phyloP scores from a whole-genome alignment of 2,888 invertebrate species.

The Macrophya annulata region DNA sequence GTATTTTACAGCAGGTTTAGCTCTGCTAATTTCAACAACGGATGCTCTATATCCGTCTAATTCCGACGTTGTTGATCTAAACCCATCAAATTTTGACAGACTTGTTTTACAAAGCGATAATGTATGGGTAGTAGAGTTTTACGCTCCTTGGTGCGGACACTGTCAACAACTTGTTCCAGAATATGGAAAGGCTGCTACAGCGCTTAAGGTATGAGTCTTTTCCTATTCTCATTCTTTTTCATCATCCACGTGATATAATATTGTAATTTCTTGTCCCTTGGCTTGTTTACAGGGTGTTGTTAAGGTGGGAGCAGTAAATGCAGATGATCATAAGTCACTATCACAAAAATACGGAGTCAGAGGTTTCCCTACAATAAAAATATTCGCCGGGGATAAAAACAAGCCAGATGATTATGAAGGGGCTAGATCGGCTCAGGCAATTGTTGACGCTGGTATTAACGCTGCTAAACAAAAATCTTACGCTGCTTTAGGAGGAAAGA shows the following conservation, averaged over 20 bases:
- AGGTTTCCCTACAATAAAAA: slow-evolving; percentile 98
- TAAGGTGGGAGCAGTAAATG: slow-evolving; percentile 97
- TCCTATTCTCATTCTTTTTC: not conserved
- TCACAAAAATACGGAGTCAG: slow-evolving; percentile 90
- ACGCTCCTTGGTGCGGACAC: slow-evolving; percentile 98
- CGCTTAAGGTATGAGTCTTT: slow-evolving; percentile 87
- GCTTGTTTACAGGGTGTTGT: slow-evolving; percentile 87
- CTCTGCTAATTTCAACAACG: slow-evolving; percentile 72
- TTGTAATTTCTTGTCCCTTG: slow-evolving; percentile 64
- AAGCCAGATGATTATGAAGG: slow-evolving; percentile 93
- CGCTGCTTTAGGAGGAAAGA: slow-evolving; percentile 85
- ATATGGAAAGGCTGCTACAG: slow-evolving; percentile 95
- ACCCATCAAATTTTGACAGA: slow-evolving; percentile 92
- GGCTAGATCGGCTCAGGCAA: slow-evolving; percentile 90
- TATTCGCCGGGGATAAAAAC: slow-evolving; percentile 92
- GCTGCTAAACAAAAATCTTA: slow-evolving; percentile 89
- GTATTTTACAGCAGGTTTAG: slow-evolving; percentile 62
- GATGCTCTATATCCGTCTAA: slow-evolving; percentile 85
- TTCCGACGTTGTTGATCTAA: slow-evolving; percentile 92
- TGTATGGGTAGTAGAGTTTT: slow-evolving; percentile 98
- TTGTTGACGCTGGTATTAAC: slow-evolving; percentile 92
- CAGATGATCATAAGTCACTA: slow-evolving; percentile 92
- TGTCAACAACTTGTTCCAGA: slow-evolving; percentile 95
- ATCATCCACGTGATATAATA: not conserved
- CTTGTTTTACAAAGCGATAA: slow-evolving; percentile 91